Conservation (phyloP, 2,888 invertebrate genomes). For the Scaptomyza tumidula region DNA sequence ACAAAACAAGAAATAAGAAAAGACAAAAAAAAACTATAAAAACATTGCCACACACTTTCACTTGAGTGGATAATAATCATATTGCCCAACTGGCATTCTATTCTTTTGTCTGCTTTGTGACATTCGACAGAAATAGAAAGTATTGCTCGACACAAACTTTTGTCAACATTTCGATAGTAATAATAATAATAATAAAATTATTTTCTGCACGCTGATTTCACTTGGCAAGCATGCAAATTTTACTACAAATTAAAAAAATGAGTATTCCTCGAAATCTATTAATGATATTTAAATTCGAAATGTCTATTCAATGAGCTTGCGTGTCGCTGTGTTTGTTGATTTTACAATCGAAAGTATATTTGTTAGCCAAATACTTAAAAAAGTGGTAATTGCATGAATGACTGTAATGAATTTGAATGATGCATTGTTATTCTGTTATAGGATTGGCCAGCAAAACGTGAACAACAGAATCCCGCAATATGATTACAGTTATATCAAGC, state of each 20-base stretch:
- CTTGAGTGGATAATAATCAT: constrained; percentile 42
- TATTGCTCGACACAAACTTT: constrained; percentile 38
- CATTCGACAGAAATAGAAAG: constrained; percentile 66
- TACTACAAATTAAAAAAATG: too few species aligned
- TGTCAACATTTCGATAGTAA: constrained; percentile 27
- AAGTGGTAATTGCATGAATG: background rate
- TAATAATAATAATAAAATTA: constrained; percentile 39
- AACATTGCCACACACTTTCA: constrained; percentile 57
- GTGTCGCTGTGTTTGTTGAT: constrained; percentile 1
- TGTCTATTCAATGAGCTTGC: constrained; percentile 6
- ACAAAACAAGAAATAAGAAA: background rate
- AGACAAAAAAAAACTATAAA: background rate
- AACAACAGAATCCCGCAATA: constrained; percentile 1
- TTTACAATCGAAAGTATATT: constrained; percentile 16
- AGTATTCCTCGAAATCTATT: background rate
- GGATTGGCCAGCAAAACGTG: constrained; percentile 1
- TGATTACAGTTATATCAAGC: constrained; percentile 47
- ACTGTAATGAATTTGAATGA: background rate
- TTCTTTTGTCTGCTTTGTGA: constrained; percentile 62
- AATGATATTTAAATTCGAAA: constrained; percentile 43
- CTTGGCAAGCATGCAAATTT: constrained; percentile 52
- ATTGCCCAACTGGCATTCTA: constrained; percentile 54
- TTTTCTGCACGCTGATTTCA: constrained; percentile 48
- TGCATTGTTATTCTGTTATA: constrained; percentile 2
- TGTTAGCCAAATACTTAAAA: background rate